Evolutionary conservation across 2,888 invertebrate species (phyloP), one percentile per base, ranked within the genome.

Genomic region (Chouioia cunea): DNA sequence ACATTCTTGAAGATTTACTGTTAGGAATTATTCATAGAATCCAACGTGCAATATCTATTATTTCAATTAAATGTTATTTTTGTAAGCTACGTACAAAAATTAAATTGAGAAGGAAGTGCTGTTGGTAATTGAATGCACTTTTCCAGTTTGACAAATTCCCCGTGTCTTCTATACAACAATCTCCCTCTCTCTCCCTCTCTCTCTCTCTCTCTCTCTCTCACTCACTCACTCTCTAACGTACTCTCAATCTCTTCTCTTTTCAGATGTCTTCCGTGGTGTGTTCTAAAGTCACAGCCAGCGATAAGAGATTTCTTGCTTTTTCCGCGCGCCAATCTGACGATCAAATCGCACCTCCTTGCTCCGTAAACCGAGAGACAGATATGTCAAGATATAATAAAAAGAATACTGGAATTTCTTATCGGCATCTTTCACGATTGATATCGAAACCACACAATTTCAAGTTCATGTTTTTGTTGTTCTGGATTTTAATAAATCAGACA

Each of bases 291-390:
- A 15, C 60, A n/a, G 12, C 59, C 22, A 36, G 36, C 56, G 67
- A 67, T 67, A 60, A 60, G 59, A 22, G 20, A 46, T 67, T 60
- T 60, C 67, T 59, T 20, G 52, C 53, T 54, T 53, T 63, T 53
- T 16, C 53, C 52, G 2, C 27, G 14, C 56, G 23, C 47, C 59
- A 52, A 54, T 60, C 60, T 44, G 15, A 12, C 52, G 47, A 60
- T 46, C 20, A 15, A 12, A 53, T 59, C 59, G 47, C 59, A 16
- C 52, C 8, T 36, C 52, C 48, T 15, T 48, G 20, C 22, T 44
- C 23, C 54, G 44, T 12, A 27, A 22, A 46, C 43, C 20, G 47
- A 15, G 59, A 27, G 27, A 27, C 2, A 27, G 27, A 27, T 6
- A n/a, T n/a, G n/a, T n/a, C n/a, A n/a, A 36, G 36, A 36, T 10